phyloP scores from a whole-genome alignment of 2,888 invertebrate species.

The Oscheius sp. region DNA sequence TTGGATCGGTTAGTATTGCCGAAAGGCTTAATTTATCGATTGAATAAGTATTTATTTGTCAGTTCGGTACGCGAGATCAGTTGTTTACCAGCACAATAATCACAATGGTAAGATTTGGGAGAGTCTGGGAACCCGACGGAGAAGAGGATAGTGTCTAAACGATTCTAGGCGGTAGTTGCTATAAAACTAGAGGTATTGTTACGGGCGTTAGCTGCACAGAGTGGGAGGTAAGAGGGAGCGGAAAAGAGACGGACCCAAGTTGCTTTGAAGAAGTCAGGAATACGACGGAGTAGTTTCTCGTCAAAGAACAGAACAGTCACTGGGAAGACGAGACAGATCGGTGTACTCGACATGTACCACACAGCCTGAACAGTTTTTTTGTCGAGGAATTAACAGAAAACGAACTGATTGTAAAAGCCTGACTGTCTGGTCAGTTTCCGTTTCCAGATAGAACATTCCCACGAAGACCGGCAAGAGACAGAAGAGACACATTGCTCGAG shows the following conservation, averaged over 20 bases:
- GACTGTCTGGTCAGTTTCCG: background rate
- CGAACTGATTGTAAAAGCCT: conserved; percentile 8
- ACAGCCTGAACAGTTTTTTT: conserved; percentile 20
- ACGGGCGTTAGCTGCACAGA: conserved; percentile 5
- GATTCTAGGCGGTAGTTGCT: conserved; percentile 7
- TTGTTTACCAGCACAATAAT: no score
- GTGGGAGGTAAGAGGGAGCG: conserved; percentile 10
- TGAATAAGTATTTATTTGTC: no score
- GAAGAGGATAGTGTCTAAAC: background rate
- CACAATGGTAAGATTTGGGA: no score
- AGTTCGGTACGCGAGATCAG: no score
- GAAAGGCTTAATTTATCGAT: no score
- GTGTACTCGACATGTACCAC: conserved; percentile 1
- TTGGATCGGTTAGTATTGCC: no score
- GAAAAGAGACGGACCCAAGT: background rate
- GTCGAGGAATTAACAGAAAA: background rate
- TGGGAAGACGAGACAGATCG: conserved; percentile 2
- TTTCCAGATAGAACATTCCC: background rate
- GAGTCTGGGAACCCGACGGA: background rate
- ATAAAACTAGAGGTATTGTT: conserved; percentile 19
- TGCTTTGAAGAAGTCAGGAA: conserved; percentile 1
- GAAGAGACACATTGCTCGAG: conserved; percentile 14
- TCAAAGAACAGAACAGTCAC: conserved; percentile 13
- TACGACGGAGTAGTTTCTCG: conserved; percentile 7
- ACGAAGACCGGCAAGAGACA: conserved; percentile 6